Percentiles rank a stretch among this genome's conserved stretches.
phyloP scores from a whole-genome alignment of 2,113 vertebrate genomes.

The Oenanthe melanoleuca region DNA sequence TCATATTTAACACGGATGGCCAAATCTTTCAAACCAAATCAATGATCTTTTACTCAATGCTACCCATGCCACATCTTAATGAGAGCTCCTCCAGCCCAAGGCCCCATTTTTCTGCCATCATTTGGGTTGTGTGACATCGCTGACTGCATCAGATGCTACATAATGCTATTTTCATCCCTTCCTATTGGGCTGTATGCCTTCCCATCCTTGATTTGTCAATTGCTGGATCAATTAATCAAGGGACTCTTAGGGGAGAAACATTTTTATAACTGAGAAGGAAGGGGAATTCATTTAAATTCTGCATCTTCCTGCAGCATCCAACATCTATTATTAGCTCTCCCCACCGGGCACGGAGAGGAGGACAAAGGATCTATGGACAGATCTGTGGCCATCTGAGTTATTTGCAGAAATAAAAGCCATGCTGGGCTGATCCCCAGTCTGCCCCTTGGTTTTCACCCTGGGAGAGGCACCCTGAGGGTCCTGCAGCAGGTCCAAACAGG shows the following conservation, averaged over 20 bases:
- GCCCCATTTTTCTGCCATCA: conserved; percentile 44
- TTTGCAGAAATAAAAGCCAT: neutral
- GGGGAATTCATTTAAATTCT: conserved; percentile 33
- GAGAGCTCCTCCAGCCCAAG: conserved; percentile 29
- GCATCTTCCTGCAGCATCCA: neutral
- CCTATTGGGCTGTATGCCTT: conserved; percentile 42
- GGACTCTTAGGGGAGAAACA: conserved; percentile 27
- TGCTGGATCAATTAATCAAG: conserved; percentile 55
- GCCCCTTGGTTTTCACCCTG: neutral
- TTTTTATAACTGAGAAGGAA: conserved; percentile 36
- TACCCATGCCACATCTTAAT: conserved; percentile 50
- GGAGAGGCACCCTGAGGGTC: neutral
- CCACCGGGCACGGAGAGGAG: neutral
- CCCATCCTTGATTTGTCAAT: conserved; percentile 59
- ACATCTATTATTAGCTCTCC: neutral
- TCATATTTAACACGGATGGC: conserved; percentile 54
- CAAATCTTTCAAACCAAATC: conserved; percentile 53
- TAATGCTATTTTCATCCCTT: conserved; percentile 42
- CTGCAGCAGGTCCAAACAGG: neutral
- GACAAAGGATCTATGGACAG: neutral
- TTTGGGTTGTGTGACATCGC: neutral
- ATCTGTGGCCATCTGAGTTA: neutral
- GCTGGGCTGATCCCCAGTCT: neutral
- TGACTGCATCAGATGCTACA: conserved; percentile 41
- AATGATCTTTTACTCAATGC: conserved; percentile 56